phyloP scores from a whole-genome alignment of 1,140 invertebrate species.

The Arion vulgaris region DNA sequence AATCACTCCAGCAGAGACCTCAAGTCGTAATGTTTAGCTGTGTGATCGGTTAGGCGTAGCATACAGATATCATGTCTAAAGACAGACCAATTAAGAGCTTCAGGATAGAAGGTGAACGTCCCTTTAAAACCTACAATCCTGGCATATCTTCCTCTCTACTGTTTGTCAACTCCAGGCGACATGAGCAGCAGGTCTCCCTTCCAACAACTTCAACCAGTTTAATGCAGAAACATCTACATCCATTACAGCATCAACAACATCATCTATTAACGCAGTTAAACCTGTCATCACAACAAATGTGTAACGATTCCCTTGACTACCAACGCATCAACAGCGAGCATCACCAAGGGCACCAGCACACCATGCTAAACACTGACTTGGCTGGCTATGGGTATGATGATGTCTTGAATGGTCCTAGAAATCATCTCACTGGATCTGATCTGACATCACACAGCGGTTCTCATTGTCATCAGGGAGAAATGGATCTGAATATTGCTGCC shows the following conservation, averaged over 20 bases:
- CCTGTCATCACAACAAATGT: not conserved
- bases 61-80: slow-evolving; percentile 1
- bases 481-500: not conserved
- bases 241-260: not conserved
- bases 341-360: not conserved
- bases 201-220: not conserved
- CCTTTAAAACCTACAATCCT: slow-evolving; percentile 18
- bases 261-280: not conserved
- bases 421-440: not conserved
- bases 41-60: not conserved
- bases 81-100: slow-evolving; percentile 21
- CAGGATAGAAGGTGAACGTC: not conserved
- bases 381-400: not conserved
- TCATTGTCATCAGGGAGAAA: not conserved
- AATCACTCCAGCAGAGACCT: too few species aligned
- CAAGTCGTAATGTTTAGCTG: too few species aligned
- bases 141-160: not conserved
- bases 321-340: not conserved
- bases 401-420: not conserved
- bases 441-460: not conserved
- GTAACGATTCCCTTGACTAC: not conserved
- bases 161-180: not conserved
- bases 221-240: not conserved
- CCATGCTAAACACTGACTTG: not conserved
- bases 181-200: not conserved